Evolutionary conservation across 2,888 invertebrate genomes (phyloP), one percentile per base, ranked within the genome.

Genomic region (Dasysyrphus albostriatus): DNA sequence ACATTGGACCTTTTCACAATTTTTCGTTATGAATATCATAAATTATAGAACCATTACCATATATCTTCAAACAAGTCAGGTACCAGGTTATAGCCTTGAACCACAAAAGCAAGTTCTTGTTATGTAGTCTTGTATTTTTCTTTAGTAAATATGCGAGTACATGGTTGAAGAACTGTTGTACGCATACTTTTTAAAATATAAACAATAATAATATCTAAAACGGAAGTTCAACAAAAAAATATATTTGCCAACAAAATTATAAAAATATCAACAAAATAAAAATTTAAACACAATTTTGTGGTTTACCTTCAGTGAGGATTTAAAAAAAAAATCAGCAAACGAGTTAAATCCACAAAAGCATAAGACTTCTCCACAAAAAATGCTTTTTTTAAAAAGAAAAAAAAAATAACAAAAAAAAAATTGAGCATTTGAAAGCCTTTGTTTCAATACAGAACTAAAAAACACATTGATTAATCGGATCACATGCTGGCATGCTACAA

Each of bases 401-500:
- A 16, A 37, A 34, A 58, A 9, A 58, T 10, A 56, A 56, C 14
- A 7, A 29, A 34, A 34, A 29, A 34, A 34, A 59, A 16, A 5
- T 1, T 19, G 39, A 59, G 12, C n/a, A 12, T 61, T 61, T 42
- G 24, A 42, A 42, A 42, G 61, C 14, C 24, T 59, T 61, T 39
- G 42, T 61, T 61, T 61, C 61, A 61, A 39, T 39, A 39, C 5
- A 61, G 8, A 61, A 61, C 37, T 37, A 61, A 61, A 24, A 59
- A 61, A 24, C 14, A 42, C 49, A 67, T 67, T 67, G 67, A 67
- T 67, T 67, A 67, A 67, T 67, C 49, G 65, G 49, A 8, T 49
- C 49, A 67, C 67, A 49, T 67, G 67, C 67, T 65, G 67, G 32
- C 32, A 32, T 24, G 24, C 24, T 24, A 24, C 49, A 49, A 7